Evolutionary conservation across 2,888 invertebrate genomes (phyloP), one percentile per base, ranked within the genome.

Genomic region (Orchesella flavescens): DNA sequence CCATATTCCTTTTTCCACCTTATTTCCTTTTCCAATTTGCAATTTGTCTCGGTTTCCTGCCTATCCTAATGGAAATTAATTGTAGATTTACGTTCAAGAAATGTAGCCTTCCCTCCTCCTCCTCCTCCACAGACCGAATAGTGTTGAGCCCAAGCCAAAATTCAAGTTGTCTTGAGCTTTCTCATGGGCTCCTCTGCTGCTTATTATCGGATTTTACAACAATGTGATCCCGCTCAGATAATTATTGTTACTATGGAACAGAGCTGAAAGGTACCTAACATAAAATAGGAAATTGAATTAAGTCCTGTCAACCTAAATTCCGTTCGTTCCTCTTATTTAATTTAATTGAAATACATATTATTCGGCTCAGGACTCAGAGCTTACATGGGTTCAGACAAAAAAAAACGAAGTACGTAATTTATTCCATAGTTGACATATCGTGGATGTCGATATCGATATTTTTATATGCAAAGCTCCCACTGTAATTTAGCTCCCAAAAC

Each of bases 21-120:
- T 71, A 71, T 71, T 71, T 71, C 71, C 71, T 71, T 71, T 71
- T 71, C 71, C 71, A 71, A 71, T 63, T 63, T 63, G 63, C 63
- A 24, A 63, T 71, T 71, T 71, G 71, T 71, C 71, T 71, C 71
- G 71, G 71, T 65, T 65, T 65, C 65, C 65, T 65, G 65, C 65
- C 65, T 43, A 65, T 17, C 65, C 43, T 65, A 65, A 65, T 65
- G 44, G 65, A 65, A 43, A 65, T 65, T 65, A 65, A 65, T 43
- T 3, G 65, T 21, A 13, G 65, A 65, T 61, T 61, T 61, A 61
- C 34, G 34, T 34, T 34, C 34, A 34, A 34, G 34, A 34, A 34
- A 34, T 34, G 34, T 34, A 34, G 34, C 34, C 7, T 7, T 34
- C 34, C 34, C 34, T 34, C 3, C n/a, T n/a, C n/a, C n/a, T n/a